Base-by-base conservation (phyloP, 2,888 invertebrate species). In the Athalia rosae region DNA sequence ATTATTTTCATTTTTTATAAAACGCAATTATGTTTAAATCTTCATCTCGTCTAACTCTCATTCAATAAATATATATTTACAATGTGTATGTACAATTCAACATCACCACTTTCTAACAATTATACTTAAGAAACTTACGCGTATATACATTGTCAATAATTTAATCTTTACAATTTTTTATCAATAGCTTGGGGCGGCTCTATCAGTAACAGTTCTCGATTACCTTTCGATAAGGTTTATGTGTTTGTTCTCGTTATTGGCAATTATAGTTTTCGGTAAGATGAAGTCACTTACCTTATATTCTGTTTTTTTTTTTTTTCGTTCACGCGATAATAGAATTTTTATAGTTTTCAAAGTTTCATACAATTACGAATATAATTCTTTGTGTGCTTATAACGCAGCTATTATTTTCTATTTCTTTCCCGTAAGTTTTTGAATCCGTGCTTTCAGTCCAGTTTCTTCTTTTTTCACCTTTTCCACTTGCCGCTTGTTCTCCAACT, bases 381-480 rank as follows among this genome's bases (percentile, higher is more conserved):
- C 53, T 67, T 67, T 45, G 71, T 71, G 71, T 71, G 71, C 71
- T 71, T 58, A 58, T 43, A n/a, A 6, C 11, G 6, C 11, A 28
- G 71, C 71, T 15, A 58, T 45, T 82, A 83, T 80, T 80, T 79
- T 79, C 87, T 28, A 28, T 28, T 28, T 28, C 28, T 28, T 80
- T 91, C 92, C 82, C 4, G 82, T 79, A 61, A 94, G 85, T 87
- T 92, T 93, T 84, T 93, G 93, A 43, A 94, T 88, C 80, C 93
- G 92, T 4, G 93, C 92, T 85, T 94, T 94, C 62, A 94, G 89
- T 56, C 94, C 94, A 62, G 93, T 93, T 84, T 94, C 93, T 83
- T 92, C 92, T 86, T 93, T 92, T 77, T 88, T 87, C 4, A 81
- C 78, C 8, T 82, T 85, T 13, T 83, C 84, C 0, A 87, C 82